Conservation (phyloP, 2,888 invertebrate species). For the Trachelus troglodyta region DNA sequence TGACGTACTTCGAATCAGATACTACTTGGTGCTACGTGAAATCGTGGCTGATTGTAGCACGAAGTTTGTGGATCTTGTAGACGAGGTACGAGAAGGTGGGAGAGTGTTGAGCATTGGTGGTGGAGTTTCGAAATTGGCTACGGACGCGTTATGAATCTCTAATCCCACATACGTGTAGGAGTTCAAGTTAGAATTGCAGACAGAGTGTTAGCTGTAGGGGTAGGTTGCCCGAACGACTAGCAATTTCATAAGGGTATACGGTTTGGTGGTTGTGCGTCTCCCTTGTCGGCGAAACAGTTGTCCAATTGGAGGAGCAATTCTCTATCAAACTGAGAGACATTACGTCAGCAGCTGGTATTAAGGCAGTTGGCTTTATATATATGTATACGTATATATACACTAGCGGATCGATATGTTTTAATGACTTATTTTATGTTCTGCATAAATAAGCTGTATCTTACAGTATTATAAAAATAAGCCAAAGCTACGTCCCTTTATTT, state of each 20-base stretch:
- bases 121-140: background rate
- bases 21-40: background rate
- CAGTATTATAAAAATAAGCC: background rate
- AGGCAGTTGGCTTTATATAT: background rate
- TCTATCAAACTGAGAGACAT: background rate
- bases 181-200: background rate
- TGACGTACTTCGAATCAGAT: background rate
- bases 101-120: background rate
- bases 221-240: background rate
- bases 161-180: constrained; percentile 35
- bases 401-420: background rate
- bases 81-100: background rate
- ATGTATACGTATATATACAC: no score
- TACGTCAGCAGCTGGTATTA: background rate
- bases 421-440: background rate
- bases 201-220: background rate
- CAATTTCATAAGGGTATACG: background rate
- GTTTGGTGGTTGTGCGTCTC: background rate
- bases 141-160: constrained; percentile 44
- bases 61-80: background rate
- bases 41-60: background rate
- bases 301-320: background rate
- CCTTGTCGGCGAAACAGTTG: background rate
- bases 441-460: background rate
- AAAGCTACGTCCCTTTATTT: background rate